Percentiles rank a stretch among this genome's conserved stretches.
Conservation (phyloP, 2,113 vertebrate genomes). For the Xyrauchen texanus region DNA sequence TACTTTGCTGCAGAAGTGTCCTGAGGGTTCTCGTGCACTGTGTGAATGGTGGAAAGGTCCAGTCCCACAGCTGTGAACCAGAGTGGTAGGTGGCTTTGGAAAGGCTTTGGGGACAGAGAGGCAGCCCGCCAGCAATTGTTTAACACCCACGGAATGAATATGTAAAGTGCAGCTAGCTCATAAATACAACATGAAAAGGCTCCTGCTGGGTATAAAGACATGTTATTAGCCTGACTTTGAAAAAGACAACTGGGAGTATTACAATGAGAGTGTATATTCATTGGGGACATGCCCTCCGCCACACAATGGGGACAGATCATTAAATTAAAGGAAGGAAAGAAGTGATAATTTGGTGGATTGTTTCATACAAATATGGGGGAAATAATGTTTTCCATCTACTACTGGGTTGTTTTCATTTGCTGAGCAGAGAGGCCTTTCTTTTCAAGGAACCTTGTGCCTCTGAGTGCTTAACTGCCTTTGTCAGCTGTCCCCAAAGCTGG, state of each 20-base stretch:
- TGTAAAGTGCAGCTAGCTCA: conserved; percentile 74
- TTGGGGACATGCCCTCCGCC: conserved; percentile 51
- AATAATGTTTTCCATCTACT: conserved; percentile 34
- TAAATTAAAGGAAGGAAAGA: conserved; percentile 56
- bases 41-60: conserved; percentile 41
- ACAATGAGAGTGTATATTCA: conserved; percentile 53
- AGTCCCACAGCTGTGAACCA: conserved; percentile 49
- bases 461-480: neutral
- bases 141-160: conserved; percentile 73
- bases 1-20: neutral
- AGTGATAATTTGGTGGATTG: conserved; percentile 56
- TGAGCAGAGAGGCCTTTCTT: conserved; percentile 16
- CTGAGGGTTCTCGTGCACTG: no score
- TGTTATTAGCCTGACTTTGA: conserved; percentile 62
- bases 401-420: conserved; percentile 27
- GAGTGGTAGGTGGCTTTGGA: neutral
- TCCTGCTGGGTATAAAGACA: conserved; percentile 65
- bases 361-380: conserved; percentile 47
- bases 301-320: conserved; percentile 54
- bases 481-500: conserved; percentile 29
- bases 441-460: conserved; percentile 21
- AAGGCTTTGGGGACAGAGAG: conserved; percentile 43
- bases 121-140: conserved; percentile 68
- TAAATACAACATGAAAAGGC: conserved; percentile 75
- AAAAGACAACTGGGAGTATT: conserved; percentile 62